Evolutionary conservation across 1,140 invertebrate genomes (phyloP).

Genomic region (Tetraneura akinire): DNA sequence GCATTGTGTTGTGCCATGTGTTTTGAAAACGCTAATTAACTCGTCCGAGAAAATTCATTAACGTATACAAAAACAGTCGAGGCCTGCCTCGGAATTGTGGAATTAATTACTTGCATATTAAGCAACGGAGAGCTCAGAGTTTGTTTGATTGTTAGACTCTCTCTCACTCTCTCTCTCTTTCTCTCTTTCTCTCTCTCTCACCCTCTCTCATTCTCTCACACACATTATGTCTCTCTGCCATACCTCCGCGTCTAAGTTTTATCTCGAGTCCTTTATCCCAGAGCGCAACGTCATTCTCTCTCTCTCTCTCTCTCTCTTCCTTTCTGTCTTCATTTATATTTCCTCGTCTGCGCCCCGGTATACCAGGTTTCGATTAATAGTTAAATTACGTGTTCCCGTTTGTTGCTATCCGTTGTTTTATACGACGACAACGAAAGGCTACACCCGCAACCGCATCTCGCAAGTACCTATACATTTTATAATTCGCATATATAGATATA

Average conservation of each 20-base stretch:
- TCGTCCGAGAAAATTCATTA: slow-evolving; percentile 49
- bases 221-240: not conserved
- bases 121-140: slow-evolving; percentile 28
- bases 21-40: slow-evolving; percentile 49
- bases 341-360: slow-evolving; percentile 26
- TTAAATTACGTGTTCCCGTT: slow-evolving; percentile 47
- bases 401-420: slow-evolving; percentile 18
- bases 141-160: slow-evolving; percentile 47
- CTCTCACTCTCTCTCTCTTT: not conserved
- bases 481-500: too few relatives aligned
- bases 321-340: not conserved
- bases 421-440: not conserved
- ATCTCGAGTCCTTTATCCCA: not conserved
- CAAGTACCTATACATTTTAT: too few relatives aligned
- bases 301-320: not conserved
- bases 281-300: not conserved
- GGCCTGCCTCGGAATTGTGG: slow-evolving; percentile 26
- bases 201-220: not conserved
- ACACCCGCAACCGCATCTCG: slow-evolving; percentile 1
- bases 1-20: slow-evolving; percentile 44
- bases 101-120: slow-evolving; percentile 50
- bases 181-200: not conserved
- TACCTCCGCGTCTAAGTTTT: not conserved
- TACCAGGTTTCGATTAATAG: slow-evolving; percentile 44
- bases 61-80: slow-evolving; percentile 48